Evolutionary conservation across 2,888 invertebrate species (phyloP).

Genomic region (Cynaeus angustus): DNA sequence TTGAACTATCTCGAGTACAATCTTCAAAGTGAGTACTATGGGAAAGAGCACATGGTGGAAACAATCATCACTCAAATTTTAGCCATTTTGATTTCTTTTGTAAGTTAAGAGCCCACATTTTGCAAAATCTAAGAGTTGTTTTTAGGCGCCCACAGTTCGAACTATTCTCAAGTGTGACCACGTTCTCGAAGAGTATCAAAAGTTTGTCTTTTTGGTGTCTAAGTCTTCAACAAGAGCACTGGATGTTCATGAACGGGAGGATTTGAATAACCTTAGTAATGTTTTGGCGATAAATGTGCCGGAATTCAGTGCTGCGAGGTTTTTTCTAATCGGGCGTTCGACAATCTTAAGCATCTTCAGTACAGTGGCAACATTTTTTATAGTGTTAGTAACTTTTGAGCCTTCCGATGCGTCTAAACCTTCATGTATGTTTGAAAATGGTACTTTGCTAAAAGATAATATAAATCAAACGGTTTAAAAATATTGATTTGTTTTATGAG

Average conservation of each 20-base stretch:
- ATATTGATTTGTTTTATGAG: too few relatives aligned
- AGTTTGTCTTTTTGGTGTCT: background rate
- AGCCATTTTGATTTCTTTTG: background rate
- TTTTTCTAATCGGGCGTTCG: background rate
- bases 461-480: too few relatives aligned
- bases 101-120: background rate
- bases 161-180: background rate
- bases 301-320: slow-evolving; percentile 1
- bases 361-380: background rate
- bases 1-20: slow-evolving; percentile 7
- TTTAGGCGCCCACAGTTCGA: background rate
- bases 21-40: background rate
- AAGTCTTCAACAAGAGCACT: background rate
- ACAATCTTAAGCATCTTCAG: slow-evolving; percentile 7
- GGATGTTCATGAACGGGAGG: background rate
- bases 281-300: background rate
- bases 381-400: background rate
- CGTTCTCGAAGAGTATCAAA: background rate
- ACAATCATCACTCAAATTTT: background rate
- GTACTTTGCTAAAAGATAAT: too few relatives aligned
- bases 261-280: background rate
- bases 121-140: background rate
- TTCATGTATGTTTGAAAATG: too few relatives aligned
- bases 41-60: background rate
- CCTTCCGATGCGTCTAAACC: too few relatives aligned